Conservation (phyloP, 2,113 vertebrate species). For the Zosterops pallidus region DNA sequence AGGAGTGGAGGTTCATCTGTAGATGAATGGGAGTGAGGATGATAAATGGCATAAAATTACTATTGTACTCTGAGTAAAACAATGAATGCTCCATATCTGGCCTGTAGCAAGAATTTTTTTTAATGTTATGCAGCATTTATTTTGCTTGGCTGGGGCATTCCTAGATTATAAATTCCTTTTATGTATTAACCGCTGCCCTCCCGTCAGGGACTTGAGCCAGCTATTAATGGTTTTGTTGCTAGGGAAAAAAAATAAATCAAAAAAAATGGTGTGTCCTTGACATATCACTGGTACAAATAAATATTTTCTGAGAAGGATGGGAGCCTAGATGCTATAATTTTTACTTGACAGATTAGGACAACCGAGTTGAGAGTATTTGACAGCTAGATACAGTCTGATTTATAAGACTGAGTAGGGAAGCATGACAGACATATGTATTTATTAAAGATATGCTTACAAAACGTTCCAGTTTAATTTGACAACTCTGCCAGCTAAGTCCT, state of each 20-base stretch:
- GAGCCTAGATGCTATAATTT: constrained; percentile 51
- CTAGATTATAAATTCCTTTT: constrained; percentile 5
- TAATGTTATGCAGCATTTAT: background rate
- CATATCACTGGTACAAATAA: constrained; percentile 60
- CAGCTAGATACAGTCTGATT: constrained; percentile 52
- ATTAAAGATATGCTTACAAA: constrained; percentile 47
- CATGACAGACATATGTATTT: constrained; percentile 63
- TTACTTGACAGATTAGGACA: constrained; percentile 57
- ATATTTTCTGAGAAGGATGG: constrained; percentile 41
- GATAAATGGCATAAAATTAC: background rate
- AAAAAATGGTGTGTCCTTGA: constrained; percentile 55
- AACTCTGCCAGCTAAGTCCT: constrained; percentile 11
- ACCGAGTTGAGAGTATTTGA: constrained; percentile 25
- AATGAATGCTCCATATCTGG: background rate
- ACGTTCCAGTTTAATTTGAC: constrained; percentile 37
- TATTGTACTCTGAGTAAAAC: background rate
- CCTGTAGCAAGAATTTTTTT: background rate
- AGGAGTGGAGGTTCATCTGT: background rate
- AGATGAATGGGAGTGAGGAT: background rate
- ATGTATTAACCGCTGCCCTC: constrained; percentile 7
- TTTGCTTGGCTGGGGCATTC: background rate
- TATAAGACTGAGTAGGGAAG: constrained; percentile 41
- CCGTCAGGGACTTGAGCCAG: constrained; percentile 36
- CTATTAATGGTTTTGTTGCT: constrained; percentile 54
- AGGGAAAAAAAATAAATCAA: background rate